Percentiles rank a stretch among this genome's conserved stretches.
phyloP scores from a whole-genome alignment of 2,888 invertebrate genomes.

The Caenorhabditis angaria region DNA sequence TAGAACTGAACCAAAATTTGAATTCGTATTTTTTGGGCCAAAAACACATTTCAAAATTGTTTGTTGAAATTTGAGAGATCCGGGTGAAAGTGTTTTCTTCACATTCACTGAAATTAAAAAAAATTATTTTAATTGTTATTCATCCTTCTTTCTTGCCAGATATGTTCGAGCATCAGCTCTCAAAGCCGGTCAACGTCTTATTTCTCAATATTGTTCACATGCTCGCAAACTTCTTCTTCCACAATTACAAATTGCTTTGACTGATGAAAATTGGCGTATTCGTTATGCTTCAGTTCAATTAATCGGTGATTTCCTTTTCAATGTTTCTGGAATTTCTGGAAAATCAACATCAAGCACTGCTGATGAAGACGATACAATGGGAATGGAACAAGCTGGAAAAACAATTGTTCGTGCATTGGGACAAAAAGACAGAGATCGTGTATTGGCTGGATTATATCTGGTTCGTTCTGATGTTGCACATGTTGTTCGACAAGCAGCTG shows the following conservation, averaged over 20 bases:
- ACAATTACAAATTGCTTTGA: slow-evolving; percentile 89
- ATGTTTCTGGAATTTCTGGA: slow-evolving; percentile 93
- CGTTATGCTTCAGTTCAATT: slow-evolving; percentile 90
- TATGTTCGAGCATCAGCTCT: slow-evolving; percentile 96
- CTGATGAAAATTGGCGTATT: slow-evolving; percentile 98
- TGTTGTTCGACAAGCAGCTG: slow-evolving; percentile 94
- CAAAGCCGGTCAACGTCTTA: slow-evolving; percentile 94
- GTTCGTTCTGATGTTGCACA: slow-evolving; percentile 95
- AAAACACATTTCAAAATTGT: too few relatives aligned
- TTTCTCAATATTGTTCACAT: slow-evolving; percentile 89
- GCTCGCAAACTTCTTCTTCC: slow-evolving; percentile 81
- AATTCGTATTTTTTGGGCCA: too few relatives aligned
- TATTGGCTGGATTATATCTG: slow-evolving; percentile 94
- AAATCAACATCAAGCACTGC: slow-evolving; percentile 99
- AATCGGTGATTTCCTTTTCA: slow-evolving; percentile 91
- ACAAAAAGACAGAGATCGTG: slow-evolving; percentile 87
- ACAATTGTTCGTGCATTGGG: slow-evolving; percentile 90
- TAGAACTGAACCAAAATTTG: too few relatives aligned
- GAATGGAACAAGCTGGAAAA: slow-evolving; percentile 91
- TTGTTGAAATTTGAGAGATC: too few relatives aligned
- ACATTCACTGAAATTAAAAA: too few relatives aligned
- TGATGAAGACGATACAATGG: slow-evolving; percentile 96
- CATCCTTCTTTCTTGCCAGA: slow-evolving; percentile 28
- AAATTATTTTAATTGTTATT: too few relatives aligned
- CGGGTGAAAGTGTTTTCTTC: too few relatives aligned